These are phyloP conservation scores for Sebastes vulpes DNA, from an alignment of 2,797 vertebrate species.

Conservation along the genomic window DNA sequence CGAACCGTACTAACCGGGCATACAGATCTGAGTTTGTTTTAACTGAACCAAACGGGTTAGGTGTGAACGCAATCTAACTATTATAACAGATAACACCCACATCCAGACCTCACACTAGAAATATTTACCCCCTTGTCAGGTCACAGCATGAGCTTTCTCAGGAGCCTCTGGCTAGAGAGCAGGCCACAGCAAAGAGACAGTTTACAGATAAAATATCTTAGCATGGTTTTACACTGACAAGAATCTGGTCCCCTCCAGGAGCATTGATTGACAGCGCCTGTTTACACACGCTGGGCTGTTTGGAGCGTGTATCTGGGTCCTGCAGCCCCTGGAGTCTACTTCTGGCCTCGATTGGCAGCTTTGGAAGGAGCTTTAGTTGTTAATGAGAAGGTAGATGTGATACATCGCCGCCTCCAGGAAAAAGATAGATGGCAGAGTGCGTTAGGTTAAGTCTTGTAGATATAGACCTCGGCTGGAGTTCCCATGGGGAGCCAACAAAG, in stretches of 20 bases:
- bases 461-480: constrained; percentile 35
- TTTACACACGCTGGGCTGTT: constrained; percentile 58
- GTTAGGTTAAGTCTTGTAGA: constrained; percentile 58
- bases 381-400: constrained; percentile 56
- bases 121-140: background rate
- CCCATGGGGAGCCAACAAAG: constrained; percentile 46
- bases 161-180: background rate
- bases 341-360: constrained; percentile 41
- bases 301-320: constrained; percentile 42
- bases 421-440: constrained; percentile 37
- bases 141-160: background rate
- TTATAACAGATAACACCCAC: background rate
- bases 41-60: too few species aligned
- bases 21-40: too few species aligned
- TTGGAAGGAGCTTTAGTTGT: constrained; percentile 41
- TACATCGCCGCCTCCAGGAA: constrained; percentile 30
- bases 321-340: constrained; percentile 42
- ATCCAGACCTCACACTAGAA: background rate
- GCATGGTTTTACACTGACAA: constrained; percentile 19
- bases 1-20: too few species aligned
- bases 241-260: constrained; percentile 19
- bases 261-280: constrained; percentile 63
- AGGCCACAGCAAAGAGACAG: background rate
- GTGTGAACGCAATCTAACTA: too few species aligned
- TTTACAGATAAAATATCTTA: constrained; percentile 1